phyloP scores from a whole-genome alignment of 2,888 invertebrate genomes.

The Tupiocoris notatus region DNA sequence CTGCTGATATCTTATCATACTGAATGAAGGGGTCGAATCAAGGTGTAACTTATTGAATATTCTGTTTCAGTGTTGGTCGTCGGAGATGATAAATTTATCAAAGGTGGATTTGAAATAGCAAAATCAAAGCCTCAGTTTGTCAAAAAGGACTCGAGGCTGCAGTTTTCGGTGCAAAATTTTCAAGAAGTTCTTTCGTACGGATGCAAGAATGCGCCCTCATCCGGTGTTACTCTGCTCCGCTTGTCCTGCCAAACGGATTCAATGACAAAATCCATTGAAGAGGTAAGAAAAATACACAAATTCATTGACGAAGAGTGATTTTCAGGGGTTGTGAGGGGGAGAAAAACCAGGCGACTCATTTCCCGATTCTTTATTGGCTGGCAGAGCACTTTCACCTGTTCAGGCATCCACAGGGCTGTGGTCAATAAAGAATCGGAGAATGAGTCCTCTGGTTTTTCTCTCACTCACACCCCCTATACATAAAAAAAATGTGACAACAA shows the following conservation, averaged over 20 bases:
- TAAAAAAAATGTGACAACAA: too few relatives aligned
- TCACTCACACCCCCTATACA: too few relatives aligned
- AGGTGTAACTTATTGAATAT: not conserved
- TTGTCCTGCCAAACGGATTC: not conserved
- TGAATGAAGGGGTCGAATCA: not conserved
- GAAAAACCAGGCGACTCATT: too few relatives aligned
- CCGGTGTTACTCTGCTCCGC: conserved; percentile 9
- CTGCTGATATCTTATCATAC: not conserved
- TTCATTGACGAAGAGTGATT: not conserved
- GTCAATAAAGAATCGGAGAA: too few relatives aligned
- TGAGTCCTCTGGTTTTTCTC: too few relatives aligned
- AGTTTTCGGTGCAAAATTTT: not conserved
- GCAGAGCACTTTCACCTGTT: too few relatives aligned
- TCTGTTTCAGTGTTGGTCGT: conserved; percentile 25
- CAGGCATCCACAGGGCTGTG: too few relatives aligned
- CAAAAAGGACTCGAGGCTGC: not conserved
- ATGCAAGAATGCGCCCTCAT: conserved; percentile 9
- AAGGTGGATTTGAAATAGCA: not conserved
- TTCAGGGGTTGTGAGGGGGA: too few relatives aligned
- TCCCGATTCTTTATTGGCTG: too few relatives aligned
- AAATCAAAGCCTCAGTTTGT: not conserved
- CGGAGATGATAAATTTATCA: conserved; percentile 8
- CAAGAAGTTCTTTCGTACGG: conserved; percentile 8
- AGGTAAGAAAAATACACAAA: too few relatives aligned
- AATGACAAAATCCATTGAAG: not conserved